Evolutionary conservation across 2,888 invertebrate genomes (phyloP).

Genomic region (Yponomeuta plumbellus): DNA sequence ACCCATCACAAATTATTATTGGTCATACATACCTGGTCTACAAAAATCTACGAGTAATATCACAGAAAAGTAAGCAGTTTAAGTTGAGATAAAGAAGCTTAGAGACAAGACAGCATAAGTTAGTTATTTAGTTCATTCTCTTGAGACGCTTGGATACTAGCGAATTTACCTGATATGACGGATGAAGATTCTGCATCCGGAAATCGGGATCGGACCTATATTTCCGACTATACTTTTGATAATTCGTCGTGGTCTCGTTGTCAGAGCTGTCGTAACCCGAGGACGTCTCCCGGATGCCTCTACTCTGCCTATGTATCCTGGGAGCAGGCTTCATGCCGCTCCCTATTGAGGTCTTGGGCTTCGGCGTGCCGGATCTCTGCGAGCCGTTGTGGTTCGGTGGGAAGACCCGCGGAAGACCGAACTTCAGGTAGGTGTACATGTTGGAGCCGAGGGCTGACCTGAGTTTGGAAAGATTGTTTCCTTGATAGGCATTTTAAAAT

Average conservation of each 20-base stretch:
- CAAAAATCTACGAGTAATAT: too few species aligned
- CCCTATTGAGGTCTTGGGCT: conserved; percentile 72
- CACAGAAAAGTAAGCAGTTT: too few species aligned
- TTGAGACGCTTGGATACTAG: too few species aligned
- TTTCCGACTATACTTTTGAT: conserved; percentile 80
- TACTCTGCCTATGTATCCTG: conserved; percentile 75
- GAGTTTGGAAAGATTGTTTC: conserved; percentile 20
- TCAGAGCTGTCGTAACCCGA: conserved; percentile 96
- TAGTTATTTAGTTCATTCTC: too few species aligned
- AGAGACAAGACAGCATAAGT: too few species aligned
- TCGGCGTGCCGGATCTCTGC: conserved; percentile 80
- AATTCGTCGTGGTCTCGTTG: conserved; percentile 82
- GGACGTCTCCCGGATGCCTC: conserved; percentile 88
- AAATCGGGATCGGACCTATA: conserved; percentile 93
- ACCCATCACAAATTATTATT: too few species aligned
- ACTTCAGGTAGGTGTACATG: conserved; percentile 95
- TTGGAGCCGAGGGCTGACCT: conserved; percentile 92
- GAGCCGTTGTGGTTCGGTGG: conserved; percentile 88
- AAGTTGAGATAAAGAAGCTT: too few species aligned
- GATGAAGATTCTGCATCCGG: conserved; percentile 79
- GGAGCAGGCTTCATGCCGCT: conserved; percentile 73
- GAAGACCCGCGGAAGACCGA: conserved; percentile 93
- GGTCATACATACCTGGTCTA: too few species aligned
- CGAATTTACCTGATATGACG: conserved; percentile 68
- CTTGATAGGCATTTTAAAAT: too few species aligned